phyloP scores from a whole-genome alignment of 2,797 vertebrate species.

The Pseudochaenichthys georgianus region DNA sequence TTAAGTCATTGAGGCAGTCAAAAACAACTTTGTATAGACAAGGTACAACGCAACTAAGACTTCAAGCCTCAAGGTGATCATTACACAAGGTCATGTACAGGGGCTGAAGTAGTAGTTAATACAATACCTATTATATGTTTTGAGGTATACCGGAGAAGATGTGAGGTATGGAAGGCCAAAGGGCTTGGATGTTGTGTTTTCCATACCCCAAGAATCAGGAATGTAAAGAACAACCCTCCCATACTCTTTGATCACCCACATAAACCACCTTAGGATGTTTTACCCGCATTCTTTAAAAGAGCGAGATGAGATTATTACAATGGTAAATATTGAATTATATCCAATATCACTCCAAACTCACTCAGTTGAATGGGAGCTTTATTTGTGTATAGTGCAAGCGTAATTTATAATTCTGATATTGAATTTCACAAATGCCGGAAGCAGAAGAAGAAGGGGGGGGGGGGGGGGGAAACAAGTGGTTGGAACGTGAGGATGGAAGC shows the following conservation, averaged over 20 bases:
- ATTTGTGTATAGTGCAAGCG: slow-evolving; percentile 7
- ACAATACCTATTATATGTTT: not conserved
- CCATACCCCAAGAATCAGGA: slow-evolving; percentile 37
- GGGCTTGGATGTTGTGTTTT: not conserved
- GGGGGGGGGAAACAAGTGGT: slow-evolving; percentile 73
- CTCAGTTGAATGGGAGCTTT: slow-evolving; percentile 3
- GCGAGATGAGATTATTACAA: slow-evolving; percentile 26
- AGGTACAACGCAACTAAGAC: no score
- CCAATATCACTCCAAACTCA: slow-evolving; percentile 31
- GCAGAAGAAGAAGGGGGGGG: slow-evolving; percentile 24
- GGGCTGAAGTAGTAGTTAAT: no score
- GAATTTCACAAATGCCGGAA: slow-evolving; percentile 69
- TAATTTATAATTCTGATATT: slow-evolving; percentile 65
- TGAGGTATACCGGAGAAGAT: not conserved
- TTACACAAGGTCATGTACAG: no score
- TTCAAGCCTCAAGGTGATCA: no score
- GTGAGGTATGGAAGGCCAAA: slow-evolving; percentile 16
- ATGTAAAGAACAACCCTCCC: slow-evolving; percentile 44
- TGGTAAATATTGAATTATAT: slow-evolving; percentile 35
- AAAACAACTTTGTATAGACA: no score
- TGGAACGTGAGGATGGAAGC: slow-evolving; percentile 66
- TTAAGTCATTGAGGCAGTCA: no score
- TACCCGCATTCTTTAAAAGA: not conserved
- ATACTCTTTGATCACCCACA: slow-evolving; percentile 48
- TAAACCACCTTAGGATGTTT: slow-evolving; percentile 22